These are phyloP conservation scores for Plagodis dolabraria DNA, from an alignment of 2,888 invertebrate genomes.

Conservation along the genomic window DNA sequence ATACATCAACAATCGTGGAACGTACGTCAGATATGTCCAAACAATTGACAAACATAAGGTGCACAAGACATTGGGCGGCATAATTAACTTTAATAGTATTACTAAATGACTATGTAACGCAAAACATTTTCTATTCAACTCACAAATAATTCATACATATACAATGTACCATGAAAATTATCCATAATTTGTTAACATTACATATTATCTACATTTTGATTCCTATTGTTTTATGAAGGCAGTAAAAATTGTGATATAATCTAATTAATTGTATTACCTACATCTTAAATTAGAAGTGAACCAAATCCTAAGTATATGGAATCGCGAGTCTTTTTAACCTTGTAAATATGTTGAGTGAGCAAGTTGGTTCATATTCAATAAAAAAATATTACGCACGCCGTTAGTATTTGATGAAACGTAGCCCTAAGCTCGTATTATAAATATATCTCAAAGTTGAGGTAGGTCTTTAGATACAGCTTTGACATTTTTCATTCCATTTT, in stretches of 20 bases:
- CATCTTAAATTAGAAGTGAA: no score
- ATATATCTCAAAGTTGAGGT: no score
- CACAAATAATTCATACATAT: not conserved
- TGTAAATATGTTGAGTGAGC: slow-evolving; percentile 26
- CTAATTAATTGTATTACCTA: no score
- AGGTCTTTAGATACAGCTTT: no score
- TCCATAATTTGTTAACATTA: not conserved
- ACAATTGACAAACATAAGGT: slow-evolving; percentile 53
- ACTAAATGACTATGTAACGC: slow-evolving; percentile 25
- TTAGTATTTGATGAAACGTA: no score
- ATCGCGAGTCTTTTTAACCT: slow-evolving; percentile 6
- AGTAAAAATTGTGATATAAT: no score
- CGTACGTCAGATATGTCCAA: slow-evolving; percentile 55
- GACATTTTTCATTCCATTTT: no score
- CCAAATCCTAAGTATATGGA: not conserved
- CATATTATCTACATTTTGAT: no score
- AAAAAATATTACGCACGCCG: no score
- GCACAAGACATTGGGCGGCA: slow-evolving; percentile 42
- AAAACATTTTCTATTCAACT: slow-evolving; percentile 5
- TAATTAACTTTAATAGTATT: slow-evolving; percentile 14
- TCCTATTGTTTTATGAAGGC: no score
- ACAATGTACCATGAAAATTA: not conserved
- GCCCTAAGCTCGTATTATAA: no score
- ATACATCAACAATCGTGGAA: slow-evolving; percentile 41
- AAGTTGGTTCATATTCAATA: not conserved